A percentile compares a stretch with the other conserved stretches of the same genome.
Conservation (phyloP, 1,140 invertebrate species). For the Macrotrachela quadricornifera region DNA sequence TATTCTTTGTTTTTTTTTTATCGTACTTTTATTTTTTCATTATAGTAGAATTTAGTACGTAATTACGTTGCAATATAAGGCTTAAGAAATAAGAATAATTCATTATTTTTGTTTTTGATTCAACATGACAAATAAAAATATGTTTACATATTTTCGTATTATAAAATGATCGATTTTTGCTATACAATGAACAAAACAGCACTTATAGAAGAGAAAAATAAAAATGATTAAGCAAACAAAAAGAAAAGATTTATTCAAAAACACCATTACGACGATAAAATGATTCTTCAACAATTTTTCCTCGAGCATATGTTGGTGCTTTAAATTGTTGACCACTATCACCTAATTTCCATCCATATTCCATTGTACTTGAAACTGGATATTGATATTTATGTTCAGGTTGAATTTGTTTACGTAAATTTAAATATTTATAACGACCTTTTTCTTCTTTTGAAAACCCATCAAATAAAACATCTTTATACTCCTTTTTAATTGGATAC, state of each 20-base stretch:
- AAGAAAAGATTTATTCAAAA: background rate
- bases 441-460: slow-evolving; percentile 10
- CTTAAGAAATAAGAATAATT: too few relatives aligned
- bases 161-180: too few relatives aligned
- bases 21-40: too few relatives aligned
- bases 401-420: background rate
- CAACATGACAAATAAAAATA: too few relatives aligned
- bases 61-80: too few relatives aligned
- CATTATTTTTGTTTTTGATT: too few relatives aligned
- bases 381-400: slow-evolving; percentile 6
- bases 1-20: too few relatives aligned
- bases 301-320: slow-evolving; percentile 2
- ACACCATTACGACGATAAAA: slow-evolving; percentile 9
- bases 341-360: slow-evolving; percentile 8
- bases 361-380: slow-evolving; percentile 1
- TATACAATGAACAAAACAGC: too few relatives aligned
- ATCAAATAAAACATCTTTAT: slow-evolving; percentile 6
- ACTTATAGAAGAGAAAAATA: too few relatives aligned
- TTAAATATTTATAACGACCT: slow-evolving; percentile 10
- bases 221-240: too few relatives aligned
- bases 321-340: slow-evolving; percentile 5
- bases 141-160: too few relatives aligned
- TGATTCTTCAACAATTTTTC: slow-evolving; percentile 9
- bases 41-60: too few relatives aligned
- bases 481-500: background rate